phyloP scores from a whole-genome alignment of 2,797 vertebrate species.

The Allobates femoralis region DNA sequence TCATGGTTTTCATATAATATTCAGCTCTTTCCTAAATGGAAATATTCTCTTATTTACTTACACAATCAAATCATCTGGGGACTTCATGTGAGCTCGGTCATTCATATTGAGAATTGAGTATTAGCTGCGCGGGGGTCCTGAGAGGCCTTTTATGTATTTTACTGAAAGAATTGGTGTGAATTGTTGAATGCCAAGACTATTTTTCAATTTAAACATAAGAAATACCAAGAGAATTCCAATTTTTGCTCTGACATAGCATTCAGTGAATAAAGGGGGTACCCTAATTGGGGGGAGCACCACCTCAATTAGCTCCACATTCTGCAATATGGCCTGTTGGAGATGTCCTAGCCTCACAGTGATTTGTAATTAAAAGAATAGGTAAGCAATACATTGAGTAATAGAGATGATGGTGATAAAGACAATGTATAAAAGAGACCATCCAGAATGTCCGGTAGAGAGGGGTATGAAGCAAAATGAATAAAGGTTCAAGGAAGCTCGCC shows the following conservation, averaged over 20 bases:
- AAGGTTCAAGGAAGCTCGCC: too few relatives aligned
- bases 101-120: background rate
- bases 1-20: conserved; percentile 24
- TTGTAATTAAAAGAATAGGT: background rate
- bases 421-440: background rate
- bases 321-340: background rate
- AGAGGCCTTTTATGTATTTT: conserved; percentile 5
- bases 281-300: background rate
- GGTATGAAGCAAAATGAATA: too few relatives aligned
- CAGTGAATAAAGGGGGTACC: background rate
- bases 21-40: conserved; percentile 36
- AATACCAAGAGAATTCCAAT: background rate
- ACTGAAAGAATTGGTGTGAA: background rate
- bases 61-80: conserved; percentile 24
- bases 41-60: conserved; percentile 33
- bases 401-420: background rate
- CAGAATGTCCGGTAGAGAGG: too few relatives aligned
- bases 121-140: background rate
- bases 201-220: background rate
- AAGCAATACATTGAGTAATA: background rate
- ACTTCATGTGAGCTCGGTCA: conserved; percentile 32
- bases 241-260: background rate
- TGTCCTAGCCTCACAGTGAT: background rate
- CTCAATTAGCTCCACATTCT: background rate
- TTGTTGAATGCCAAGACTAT: background rate